These are phyloP conservation scores for Cephus spinipes DNA, from an alignment of 2,888 invertebrate genomes.

Conservation along the genomic window DNA sequence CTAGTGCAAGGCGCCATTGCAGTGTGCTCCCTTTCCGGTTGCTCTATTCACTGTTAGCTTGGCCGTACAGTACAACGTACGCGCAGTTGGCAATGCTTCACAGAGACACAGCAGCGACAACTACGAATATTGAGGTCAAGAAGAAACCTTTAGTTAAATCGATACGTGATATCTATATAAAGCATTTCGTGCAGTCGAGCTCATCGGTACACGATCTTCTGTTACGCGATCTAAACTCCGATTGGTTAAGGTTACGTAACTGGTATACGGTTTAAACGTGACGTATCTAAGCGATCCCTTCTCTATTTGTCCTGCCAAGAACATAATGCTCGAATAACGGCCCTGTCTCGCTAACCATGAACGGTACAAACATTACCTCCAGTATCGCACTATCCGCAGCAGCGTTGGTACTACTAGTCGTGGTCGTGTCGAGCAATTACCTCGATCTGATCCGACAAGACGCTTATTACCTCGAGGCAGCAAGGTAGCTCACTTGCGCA, in stretches of 20 bases:
- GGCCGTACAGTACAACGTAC: not conserved
- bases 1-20: not conserved
- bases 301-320: not conserved
- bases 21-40: not conserved
- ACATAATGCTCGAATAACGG: not conserved
- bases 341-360: not conserved
- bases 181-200: not conserved
- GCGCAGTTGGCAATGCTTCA: not conserved
- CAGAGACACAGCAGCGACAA: not conserved
- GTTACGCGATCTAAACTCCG: not conserved
- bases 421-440: not conserved
- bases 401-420: not conserved
- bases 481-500: not conserved
- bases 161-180: not conserved
- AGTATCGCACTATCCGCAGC: not conserved
- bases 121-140: not conserved
- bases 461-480: not conserved
- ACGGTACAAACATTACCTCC: not conserved
- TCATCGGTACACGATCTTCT: not conserved
- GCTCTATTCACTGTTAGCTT: not conserved
- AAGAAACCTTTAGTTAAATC: not conserved
- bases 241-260: not conserved
- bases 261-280: not conserved
- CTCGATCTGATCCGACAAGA: not conserved
- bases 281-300: not conserved